Evolutionary conservation across 2,888 invertebrate genomes (phyloP).

Genomic region (Agriopis aurantiaria): DNA sequence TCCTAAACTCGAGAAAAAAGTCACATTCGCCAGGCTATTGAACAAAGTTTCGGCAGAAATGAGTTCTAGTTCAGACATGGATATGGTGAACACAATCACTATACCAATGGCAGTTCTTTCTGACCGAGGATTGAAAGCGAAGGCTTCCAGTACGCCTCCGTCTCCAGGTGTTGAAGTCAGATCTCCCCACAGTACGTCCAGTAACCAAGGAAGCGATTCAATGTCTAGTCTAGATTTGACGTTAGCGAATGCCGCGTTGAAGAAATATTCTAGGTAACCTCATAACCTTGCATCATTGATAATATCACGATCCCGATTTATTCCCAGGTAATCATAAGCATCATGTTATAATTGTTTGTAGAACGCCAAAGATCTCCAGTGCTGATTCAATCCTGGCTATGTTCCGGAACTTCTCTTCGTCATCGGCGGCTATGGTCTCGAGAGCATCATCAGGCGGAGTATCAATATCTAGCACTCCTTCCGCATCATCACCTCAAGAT

Average conservation of each 20-base stretch:
- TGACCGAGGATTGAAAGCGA: conserved; percentile 72
- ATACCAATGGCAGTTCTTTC: conserved; percentile 81
- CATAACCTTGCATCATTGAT: background rate
- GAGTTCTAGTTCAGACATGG: conserved; percentile 91
- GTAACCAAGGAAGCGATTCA: conserved; percentile 92
- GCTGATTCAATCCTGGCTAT: conserved; percentile 93
- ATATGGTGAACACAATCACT: conserved; percentile 84
- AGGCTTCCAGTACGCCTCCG: conserved; percentile 86
- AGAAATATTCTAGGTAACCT: conserved; percentile 82
- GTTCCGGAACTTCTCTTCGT: conserved; percentile 91
- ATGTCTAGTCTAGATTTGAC: conserved; percentile 91
- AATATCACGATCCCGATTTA: background rate
- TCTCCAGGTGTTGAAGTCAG: conserved; percentile 89
- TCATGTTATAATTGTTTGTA: conserved; percentile 54
- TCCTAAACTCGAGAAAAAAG: conserved; percentile 92
- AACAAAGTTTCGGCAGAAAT: conserved; percentile 92
- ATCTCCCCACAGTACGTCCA: conserved; percentile 89
- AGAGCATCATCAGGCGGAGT: conserved; percentile 88
- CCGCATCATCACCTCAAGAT: conserved; percentile 91
- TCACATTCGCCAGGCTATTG: conserved; percentile 91
- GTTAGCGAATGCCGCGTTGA: conserved; percentile 86
- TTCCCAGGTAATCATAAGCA: too few relatives aligned
- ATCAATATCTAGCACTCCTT: conserved; percentile 90
- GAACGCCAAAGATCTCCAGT: conserved; percentile 89
- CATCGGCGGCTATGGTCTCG: conserved; percentile 86